Base-by-base conservation (phyloP, 2,888 invertebrate species). In the Stenoptilia bipunctidactyla region DNA sequence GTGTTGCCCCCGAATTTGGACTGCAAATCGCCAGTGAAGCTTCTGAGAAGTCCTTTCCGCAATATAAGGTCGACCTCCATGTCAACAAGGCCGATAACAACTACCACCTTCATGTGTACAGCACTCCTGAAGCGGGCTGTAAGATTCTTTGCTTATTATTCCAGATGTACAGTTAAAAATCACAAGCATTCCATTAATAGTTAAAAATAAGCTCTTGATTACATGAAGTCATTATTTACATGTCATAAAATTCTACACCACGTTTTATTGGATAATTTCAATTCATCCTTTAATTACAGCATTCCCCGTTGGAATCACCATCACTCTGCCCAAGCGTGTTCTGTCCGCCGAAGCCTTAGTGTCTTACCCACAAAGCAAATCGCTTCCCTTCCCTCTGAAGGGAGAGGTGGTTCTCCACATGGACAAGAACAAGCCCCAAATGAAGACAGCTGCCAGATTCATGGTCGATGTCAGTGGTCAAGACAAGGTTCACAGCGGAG, bases 1-100 rank as follows among this genome's bases (percentile, higher is more conserved):
- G 92, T 13, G 85, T 92, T 38, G 85, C 89, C 0, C 90, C 91
- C 15, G 92, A 93, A 57, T 89, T 92, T 50, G 91, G 92, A 9
- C 69, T 92, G 0, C 88, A 89, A 55, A 85, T 90, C 1, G 87
- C 85, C 43, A 89, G 88, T 15, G 86, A 86, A 38, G 82, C 87
- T 1, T 86, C 88, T 1, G 86, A 87, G 38, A 79, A 85, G 34
- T 72, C 82, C 15, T 66, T 87, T 25, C 80, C 87, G 2, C 89
- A 91, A 51, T 90, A 92, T 61, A 87, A 86, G 37, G 75, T 92
- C 10, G 91, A 91, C 56, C 71, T 92, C n/a, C 90, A 90, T 55
- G 85, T 93, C 49, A 89, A 90, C 54, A 87, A 89, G 46, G 89
- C 88, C 20, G 89, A 90, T 48, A 84, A 86, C 46, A 91, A 92